Percentiles rank a stretch among this genome's conserved stretches.
Evolutionary conservation across 2,113 vertebrate species (phyloP).

Genomic region (Triplophysa rosa): DNA sequence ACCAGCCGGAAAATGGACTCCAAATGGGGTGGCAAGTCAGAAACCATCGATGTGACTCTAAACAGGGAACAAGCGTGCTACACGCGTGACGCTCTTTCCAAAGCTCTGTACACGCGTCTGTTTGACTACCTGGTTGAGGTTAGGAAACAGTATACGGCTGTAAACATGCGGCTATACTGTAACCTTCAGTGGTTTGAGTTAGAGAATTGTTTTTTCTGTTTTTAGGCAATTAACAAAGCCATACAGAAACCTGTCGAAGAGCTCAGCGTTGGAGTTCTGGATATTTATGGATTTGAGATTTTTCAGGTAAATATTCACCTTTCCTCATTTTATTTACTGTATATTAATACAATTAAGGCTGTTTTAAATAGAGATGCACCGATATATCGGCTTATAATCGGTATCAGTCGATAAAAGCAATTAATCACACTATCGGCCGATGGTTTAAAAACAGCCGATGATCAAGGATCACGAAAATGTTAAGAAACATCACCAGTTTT

Average conservation of each 20-base stretch:
- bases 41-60: constrained; percentile 92
- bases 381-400: too few species aligned
- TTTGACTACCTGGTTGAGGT: constrained; percentile 97
- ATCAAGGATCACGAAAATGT: too few species aligned
- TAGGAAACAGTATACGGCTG: constrained; percentile 25
- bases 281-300: constrained; percentile 98
- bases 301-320: constrained; percentile 81
- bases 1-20: constrained; percentile 97
- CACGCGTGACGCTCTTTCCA: constrained; percentile 90
- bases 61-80: constrained; percentile 92
- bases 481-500: too few species aligned
- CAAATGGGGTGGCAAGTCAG: constrained; percentile 89
- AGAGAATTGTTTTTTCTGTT: not conserved
- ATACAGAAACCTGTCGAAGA: constrained; percentile 91
- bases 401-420: too few species aligned
- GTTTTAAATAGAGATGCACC: too few species aligned
- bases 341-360: not conserved
- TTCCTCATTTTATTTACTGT: not conserved
- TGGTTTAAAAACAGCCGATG: too few species aligned
- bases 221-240: constrained; percentile 89
- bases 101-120: constrained; percentile 87
- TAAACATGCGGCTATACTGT: not conserved
- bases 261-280: constrained; percentile 90
- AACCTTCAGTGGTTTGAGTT: not conserved
- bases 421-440: too few species aligned